A percentile compares a stretch with the other conserved stretches of the same genome.
Conservation (phyloP, 92 coral and sea anemone genomes). For the Phymanthus crucifer region DNA sequence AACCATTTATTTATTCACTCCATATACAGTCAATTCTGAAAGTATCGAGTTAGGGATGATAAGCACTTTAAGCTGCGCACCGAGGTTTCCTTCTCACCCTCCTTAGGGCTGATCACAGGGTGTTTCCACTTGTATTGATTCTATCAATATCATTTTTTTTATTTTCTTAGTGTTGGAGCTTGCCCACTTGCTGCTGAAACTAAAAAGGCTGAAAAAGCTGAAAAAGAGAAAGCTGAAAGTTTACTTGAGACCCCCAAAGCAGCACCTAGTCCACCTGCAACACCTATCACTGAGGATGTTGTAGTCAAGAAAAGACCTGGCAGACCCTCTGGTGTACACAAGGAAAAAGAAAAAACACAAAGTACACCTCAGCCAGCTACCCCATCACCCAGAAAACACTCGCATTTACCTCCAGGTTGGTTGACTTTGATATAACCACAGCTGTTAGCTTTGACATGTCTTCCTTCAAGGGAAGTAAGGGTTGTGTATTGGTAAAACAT, state of each 20-base stretch:
- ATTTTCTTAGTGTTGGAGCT: conserved; percentile 40
- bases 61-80: too few species aligned
- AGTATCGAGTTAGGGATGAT: too few species aligned
- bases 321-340: conserved; percentile 66
- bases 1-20: too few species aligned
- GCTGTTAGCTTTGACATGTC: too few species aligned
- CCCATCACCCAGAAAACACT: conserved; percentile 86
- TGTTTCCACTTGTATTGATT: neutral
- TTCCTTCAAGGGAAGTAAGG: neutral
- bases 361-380: conserved; percentile 76
- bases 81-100: too few species aligned
- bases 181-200: conserved; percentile 67
- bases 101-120: too few species aligned
- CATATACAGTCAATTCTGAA: too few species aligned
- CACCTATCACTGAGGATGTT: conserved; percentile 53
- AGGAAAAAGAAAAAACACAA: conserved; percentile 34
- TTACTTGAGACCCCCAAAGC: conserved; percentile 30
- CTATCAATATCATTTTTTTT: neutral
- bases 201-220: conserved; percentile 48
- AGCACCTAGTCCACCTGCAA: conserved; percentile 35
- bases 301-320: conserved; percentile 79
- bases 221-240: conserved; percentile 41
- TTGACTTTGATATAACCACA: neutral
- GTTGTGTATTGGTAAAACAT: too few species aligned
- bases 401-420: conserved; percentile 88